Evolutionary conservation across 2,113 vertebrate genomes (phyloP), one percentile per base, ranked within the genome.

Genomic region (Gymnobelideus leadbeateri): DNA sequence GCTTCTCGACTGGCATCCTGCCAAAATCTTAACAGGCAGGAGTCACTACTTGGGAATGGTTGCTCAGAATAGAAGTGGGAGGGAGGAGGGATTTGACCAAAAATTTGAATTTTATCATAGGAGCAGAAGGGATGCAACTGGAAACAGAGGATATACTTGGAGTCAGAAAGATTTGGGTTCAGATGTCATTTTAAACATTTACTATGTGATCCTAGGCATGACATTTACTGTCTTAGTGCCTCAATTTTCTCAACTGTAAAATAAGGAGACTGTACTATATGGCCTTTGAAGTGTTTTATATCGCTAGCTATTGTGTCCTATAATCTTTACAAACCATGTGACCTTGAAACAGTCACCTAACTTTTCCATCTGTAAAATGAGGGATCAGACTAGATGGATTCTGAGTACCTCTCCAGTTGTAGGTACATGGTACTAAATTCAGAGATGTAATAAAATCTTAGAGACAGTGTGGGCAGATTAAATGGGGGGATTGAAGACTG

Each of bases 1-100:
- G 90, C 21, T 53, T 93, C 23, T 93, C 91, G 91, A 16, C 21
- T 2, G 93, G 91, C 52, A 91, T 95, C 51, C 51, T 54, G 46
- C 16, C 90, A 94, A 89, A 77, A 47, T 94, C 50, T 55, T 90
- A 96, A 91, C 50, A 51, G 14, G 2, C 23, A 49, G 54, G 12
- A 1, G 51, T 92, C 53, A 51, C 24, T 49, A 47, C 14, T 68
- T 12, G n/a, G 51, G 25, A 52, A 25, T 95, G 51, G 1, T 84
- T 24, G 8, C 21, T 49, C 53, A 95, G 46, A 51, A 23, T 28
- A 47, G 16, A 92, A 89, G 5, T n/a, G 25, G 43, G 7, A 89
- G 10, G 92, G 19, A 77, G 0, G 25, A 94, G 8, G 31, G 2
- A 89, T 89, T 4, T 26, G 43, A 96, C 26, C 21, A 90, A 92